Evolutionary conservation across 2,113 vertebrate genomes (phyloP), one percentile per base, ranked within the genome.

Genomic region (Mungos mungo): DNA sequence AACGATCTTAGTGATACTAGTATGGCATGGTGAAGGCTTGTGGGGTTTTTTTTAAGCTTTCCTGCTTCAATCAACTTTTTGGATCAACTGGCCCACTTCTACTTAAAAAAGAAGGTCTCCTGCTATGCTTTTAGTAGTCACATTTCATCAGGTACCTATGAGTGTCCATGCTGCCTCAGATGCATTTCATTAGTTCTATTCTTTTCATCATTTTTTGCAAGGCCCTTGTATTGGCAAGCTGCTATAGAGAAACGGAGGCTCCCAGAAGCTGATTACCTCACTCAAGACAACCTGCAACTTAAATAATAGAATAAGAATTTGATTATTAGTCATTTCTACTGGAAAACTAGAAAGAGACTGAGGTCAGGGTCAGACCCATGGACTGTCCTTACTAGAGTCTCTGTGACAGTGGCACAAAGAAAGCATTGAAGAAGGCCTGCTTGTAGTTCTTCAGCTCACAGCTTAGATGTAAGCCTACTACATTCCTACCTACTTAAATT

Each of bases 231-330:
- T 66, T 72, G 92, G 72, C 33, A 33, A 60, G 21, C 57, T 60
- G 31, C 31, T 47, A 76, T 45, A 76, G 88, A 93, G 27, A 72
- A 71, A 92, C 25, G 29, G 60, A 92, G 52, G 18, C 54, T 83
- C 33, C 35, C 41, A 76, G 77, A 80, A 38, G 15, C 65, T 50
- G 50, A 90, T 88, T 77, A 77, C 31, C 77, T 86, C 72, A 66
- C 21, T 95, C 60, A 79, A 31, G 72, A 93, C 47, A 77, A 88
- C 3, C 38, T 81, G 35, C 33, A 68, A 31, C 18, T 57, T 54
- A 94, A 93, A 82, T 84, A 54, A 90, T 92, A 25, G 41, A 88
- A 63, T 27, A 71, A 14, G 33, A 96, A 72, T 83, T 79, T 82
- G 31, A 86, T 41, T 47, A 50, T 71, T 87, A 33, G 38, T 85